Evolutionary conservation across 2,888 invertebrate genomes (phyloP), one percentile per base, ranked within the genome.

Genomic region (Drosophila colorata): DNA sequence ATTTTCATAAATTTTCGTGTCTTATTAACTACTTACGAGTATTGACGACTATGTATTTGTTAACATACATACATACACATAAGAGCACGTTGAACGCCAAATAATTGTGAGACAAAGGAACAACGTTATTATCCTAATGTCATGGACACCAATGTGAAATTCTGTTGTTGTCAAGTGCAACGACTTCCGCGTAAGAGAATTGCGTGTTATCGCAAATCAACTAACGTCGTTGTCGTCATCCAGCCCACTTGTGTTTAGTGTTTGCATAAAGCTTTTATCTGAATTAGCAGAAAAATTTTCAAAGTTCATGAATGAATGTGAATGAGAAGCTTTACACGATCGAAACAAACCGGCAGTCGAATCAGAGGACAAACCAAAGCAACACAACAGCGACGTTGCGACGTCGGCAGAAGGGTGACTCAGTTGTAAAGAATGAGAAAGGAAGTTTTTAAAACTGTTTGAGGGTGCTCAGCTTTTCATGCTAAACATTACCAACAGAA

Each of bases 121-220:
- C 73, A 68, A 74, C 63, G 81, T 84, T 69, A 68, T 64, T 61
- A 69, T 59, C 59, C 48, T 63, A 68, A 37, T 67, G 52, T 48
- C 48, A 69, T 75, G 75, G 72, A 72, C 78, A 78, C 78, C 83
- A 83, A 69, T 48, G 76, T 67, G 69, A 71, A 72, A 69, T 69
- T 64, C 55, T 74, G 53, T 57, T 72, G 55, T 53, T 70, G 63
- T 59, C 56, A 46, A 65, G 81, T 74, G 49, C 60, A 66, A 83
- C 66, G 76, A 84, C 79, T 82, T 84, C 85, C 84, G 81, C 63
- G 59, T 82, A 65, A 63, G 57, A 78, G 53, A 68, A 73, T 71
- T 65, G 70, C 71, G 63, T 53, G 75, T 69, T 73, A 75, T 80
- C 69, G 69, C 53, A 37, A 63, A 28, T 28, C 8, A 28, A 28